phyloP scores from a whole-genome alignment of 1,140 invertebrate genomes.

The Calliopsis andreniformis region DNA sequence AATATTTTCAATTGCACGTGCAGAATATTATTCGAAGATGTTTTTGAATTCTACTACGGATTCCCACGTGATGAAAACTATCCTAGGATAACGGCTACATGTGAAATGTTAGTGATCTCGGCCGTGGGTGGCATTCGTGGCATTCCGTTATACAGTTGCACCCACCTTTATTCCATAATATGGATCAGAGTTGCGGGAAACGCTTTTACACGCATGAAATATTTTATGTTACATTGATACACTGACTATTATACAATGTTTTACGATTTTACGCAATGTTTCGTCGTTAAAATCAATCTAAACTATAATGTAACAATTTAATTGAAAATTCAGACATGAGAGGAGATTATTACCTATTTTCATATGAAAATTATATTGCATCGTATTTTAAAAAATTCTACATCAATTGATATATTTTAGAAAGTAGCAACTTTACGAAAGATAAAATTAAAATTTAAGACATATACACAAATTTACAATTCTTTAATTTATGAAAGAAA shows the following conservation, averaged over 20 bases:
- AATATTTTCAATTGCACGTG: no score
- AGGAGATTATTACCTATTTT: no score
- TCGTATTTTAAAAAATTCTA: no score
- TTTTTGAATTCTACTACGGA: no score
- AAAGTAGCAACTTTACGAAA: no score
- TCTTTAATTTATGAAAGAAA: no score
- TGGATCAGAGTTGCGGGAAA: constrained; percentile 65
- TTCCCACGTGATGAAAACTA: constrained; percentile 29
- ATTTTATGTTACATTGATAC: constrained; percentile 52
- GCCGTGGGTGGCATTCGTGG: constrained; percentile 54
- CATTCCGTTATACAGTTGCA: constrained; percentile 70
- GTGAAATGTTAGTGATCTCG: constrained; percentile 60
- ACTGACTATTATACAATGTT: constrained; percentile 61
- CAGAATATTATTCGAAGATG: no score
- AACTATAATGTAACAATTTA: background rate
- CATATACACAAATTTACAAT: no score
- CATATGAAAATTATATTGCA: no score
- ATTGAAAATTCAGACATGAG: background rate
- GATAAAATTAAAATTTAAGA: no score
- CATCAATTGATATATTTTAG: no score
- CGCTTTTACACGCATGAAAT: constrained; percentile 37
- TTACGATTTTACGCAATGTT: constrained; percentile 46
- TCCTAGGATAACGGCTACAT: constrained; percentile 47
- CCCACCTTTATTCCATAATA: constrained; percentile 68
- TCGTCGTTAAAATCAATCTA: background rate